Conservation (phyloP, 2,113 vertebrate genomes). For the Egretta garzetta region DNA sequence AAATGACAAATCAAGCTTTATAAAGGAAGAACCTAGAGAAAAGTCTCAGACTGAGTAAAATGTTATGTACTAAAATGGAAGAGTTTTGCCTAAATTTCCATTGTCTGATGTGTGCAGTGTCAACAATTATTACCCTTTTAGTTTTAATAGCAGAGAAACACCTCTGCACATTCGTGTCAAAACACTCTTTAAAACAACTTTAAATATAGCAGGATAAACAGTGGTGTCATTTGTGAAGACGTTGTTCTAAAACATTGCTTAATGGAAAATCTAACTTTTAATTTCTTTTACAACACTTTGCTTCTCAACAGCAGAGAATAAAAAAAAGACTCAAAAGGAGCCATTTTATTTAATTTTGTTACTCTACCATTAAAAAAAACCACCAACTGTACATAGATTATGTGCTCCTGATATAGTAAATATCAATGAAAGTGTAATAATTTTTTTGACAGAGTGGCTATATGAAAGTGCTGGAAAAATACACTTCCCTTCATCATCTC, state of each 20-base stretch:
- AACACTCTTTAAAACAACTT: not conserved
- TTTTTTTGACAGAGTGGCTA: not conserved
- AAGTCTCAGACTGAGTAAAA: not conserved
- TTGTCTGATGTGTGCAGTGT: not conserved
- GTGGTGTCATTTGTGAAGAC: not conserved
- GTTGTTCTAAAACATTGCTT: not conserved
- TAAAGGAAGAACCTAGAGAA: not conserved
- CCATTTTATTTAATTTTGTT: not conserved
- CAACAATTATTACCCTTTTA: not conserved
- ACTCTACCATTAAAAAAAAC: not conserved
- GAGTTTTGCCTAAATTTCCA: not conserved
- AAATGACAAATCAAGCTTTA: not conserved
- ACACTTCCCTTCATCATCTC: not conserved
- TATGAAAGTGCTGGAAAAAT: not conserved
- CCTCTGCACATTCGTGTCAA: not conserved
- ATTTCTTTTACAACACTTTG: not conserved
- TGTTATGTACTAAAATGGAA: not conserved
- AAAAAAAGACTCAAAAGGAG: not conserved
- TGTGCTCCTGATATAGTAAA: not conserved
- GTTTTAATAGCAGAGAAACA: not conserved
- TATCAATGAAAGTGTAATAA: not conserved
- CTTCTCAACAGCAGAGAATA: not conserved
- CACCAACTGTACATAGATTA: not conserved
- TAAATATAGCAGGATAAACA: not conserved
- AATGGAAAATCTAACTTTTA: not conserved